Evolutionary conservation across 2,797 vertebrate genomes (phyloP).

Genomic region (Phrynocephalus guinanensis): DNA sequence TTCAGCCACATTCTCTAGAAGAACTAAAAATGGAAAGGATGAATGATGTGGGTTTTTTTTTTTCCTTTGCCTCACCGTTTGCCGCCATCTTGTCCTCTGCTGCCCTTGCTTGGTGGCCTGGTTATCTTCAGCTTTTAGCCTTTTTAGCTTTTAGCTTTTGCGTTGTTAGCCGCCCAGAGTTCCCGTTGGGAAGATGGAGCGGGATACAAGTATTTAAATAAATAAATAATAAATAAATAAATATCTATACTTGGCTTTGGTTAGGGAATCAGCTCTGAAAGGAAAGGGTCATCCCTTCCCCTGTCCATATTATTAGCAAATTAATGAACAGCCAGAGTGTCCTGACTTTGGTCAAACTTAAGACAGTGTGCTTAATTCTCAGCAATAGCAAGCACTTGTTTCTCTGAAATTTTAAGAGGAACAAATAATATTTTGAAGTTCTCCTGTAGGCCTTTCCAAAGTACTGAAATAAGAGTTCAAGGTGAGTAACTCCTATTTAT

Average conservation of each 20-base stretch:
- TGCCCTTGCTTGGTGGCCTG: too few relatives aligned
- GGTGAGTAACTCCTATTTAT: not conserved
- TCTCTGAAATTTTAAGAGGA: not conserved
- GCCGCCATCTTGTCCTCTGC: too few relatives aligned
- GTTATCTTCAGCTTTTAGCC: too few relatives aligned
- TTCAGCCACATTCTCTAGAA: not conserved
- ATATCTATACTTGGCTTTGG: not conserved
- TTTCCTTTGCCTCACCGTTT: too few relatives aligned
- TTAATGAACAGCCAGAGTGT: not conserved
- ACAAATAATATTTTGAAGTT: not conserved
- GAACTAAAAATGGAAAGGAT: not conserved
- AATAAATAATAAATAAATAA: too few relatives aligned
- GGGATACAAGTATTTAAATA: too few relatives aligned
- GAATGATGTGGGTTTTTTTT: too few relatives aligned
- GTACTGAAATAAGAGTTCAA: not conserved
- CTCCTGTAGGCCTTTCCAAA: not conserved
- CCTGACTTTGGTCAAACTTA: not conserved
- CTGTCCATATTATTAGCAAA: not conserved
- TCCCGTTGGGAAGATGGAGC: too few relatives aligned
- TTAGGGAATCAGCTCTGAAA: not conserved
- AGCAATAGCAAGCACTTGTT: not conserved
- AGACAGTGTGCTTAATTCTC: not conserved
- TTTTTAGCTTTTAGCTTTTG: too few relatives aligned
- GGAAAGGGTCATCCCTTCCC: not conserved
- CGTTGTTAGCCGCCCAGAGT: too few relatives aligned